These are phyloP conservation scores for Dione vanillae DNA, from an alignment of 2,888 invertebrate genomes.

Conservation along the genomic window DNA sequence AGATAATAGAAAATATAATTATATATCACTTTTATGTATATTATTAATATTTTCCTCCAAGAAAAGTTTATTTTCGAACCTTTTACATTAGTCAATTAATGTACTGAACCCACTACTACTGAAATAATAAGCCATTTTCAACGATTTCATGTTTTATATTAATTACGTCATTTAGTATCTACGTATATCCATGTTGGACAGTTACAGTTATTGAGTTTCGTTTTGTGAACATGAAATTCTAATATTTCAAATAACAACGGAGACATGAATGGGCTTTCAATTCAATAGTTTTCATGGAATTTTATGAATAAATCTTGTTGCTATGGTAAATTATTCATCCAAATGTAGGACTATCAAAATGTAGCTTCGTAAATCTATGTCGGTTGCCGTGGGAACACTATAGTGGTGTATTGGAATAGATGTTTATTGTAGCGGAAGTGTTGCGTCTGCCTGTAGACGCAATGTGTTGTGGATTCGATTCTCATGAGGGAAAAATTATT, in stretches of 20 bases:
- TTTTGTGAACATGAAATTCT: conserved; percentile 5
- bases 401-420: too few species aligned
- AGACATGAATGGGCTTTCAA: conserved; percentile 13
- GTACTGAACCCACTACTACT: background rate
- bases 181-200: background rate
- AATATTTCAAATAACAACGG: background rate
- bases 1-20: too few species aligned
- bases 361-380: too few species aligned
- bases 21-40: too few species aligned
- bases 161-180: background rate
- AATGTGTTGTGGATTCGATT: too few species aligned
- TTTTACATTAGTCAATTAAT: too few species aligned
- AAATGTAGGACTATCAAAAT: background rate
- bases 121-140: background rate
- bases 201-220: background rate
- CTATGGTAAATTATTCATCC: conserved; percentile 2
- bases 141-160: background rate
- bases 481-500: too few species aligned
- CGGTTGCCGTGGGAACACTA: too few species aligned
- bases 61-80: too few species aligned
- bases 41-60: too few species aligned
- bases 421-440: too few species aligned
- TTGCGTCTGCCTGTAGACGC: too few species aligned
- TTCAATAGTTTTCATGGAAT: background rate
- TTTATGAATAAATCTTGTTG: conserved; percentile 18